Evolutionary conservation across 2,797 vertebrate species (phyloP).

Genomic region (Columba guinea): DNA sequence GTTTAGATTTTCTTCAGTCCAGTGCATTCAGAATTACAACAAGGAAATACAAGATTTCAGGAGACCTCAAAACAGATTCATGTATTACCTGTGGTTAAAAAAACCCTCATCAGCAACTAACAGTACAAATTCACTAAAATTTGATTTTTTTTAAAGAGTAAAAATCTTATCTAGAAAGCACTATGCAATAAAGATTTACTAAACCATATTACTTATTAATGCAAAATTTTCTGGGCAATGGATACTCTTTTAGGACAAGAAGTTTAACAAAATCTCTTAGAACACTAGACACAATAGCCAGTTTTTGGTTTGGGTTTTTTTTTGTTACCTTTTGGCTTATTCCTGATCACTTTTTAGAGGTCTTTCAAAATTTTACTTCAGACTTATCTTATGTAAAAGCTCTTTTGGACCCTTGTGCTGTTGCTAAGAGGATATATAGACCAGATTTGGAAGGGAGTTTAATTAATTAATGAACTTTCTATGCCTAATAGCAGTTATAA

Average conservation of each 20-base stretch:
- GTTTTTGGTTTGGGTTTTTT: neutral
- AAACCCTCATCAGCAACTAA: neutral
- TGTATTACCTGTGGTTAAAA: neutral
- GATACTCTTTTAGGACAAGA: neutral
- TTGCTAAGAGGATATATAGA: neutral
- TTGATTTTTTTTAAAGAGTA: neutral
- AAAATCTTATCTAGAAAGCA: neutral
- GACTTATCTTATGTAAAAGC: neutral
- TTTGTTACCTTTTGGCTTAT: neutral
- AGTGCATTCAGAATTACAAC: neutral
- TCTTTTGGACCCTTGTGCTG: neutral
- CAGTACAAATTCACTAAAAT: neutral
- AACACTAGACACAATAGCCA: neutral
- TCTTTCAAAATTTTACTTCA: neutral
- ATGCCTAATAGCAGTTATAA: neutral
- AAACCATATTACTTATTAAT: neutral
- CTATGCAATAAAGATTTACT: neutral
- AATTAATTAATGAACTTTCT: neutral
- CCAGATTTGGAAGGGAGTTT: neutral
- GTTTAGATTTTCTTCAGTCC: neutral
- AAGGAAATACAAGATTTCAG: neutral
- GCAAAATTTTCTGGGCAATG: neutral
- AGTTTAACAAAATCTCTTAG: neutral
- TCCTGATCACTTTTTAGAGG: neutral
- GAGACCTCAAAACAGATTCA: neutral